Percentiles rank a stretch among this genome's conserved stretches.
Conservation (phyloP, 2,888 invertebrate genomes). For the Tridacna gigas region DNA sequence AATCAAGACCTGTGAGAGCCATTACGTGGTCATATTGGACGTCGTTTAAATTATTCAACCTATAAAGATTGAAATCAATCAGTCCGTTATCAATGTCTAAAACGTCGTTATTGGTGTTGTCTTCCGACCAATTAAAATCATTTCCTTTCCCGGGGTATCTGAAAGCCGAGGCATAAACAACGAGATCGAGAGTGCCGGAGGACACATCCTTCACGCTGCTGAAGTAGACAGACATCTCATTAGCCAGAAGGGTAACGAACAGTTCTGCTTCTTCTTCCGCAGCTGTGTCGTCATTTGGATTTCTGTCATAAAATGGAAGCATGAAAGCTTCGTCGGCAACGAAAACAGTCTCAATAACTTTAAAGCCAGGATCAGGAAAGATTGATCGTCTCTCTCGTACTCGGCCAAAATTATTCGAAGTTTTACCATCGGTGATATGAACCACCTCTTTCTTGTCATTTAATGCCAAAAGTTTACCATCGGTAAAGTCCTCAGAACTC, state of each 20-base stretch:
- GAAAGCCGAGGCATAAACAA: background rate
- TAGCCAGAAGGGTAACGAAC: background rate
- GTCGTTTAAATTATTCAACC: background rate
- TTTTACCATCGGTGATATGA: background rate
- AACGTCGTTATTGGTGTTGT: background rate
- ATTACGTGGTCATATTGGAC: background rate
- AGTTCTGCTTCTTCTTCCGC: conserved; percentile 4
- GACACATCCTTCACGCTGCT: conserved; percentile 10
- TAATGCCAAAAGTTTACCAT: background rate
- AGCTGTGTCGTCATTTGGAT: background rate
- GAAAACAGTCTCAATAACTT: background rate
- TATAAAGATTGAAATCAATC: background rate
- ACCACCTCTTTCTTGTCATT: background rate
- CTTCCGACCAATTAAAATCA: background rate
- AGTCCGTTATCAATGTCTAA: background rate
- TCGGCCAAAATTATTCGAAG: background rate
- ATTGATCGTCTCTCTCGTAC: background rate
- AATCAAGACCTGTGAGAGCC: background rate
- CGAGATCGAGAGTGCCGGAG: background rate
- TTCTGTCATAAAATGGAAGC: conserved; percentile 5
- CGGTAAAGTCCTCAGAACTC: background rate
- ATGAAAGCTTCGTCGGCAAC: background rate
- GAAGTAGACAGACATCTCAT: conserved; percentile 1
- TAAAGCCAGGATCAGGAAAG: background rate
- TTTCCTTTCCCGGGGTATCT: background rate